These are phyloP conservation scores for Atrichornis clamosus DNA, from an alignment of 2,113 vertebrate species.

Conservation along the genomic window DNA sequence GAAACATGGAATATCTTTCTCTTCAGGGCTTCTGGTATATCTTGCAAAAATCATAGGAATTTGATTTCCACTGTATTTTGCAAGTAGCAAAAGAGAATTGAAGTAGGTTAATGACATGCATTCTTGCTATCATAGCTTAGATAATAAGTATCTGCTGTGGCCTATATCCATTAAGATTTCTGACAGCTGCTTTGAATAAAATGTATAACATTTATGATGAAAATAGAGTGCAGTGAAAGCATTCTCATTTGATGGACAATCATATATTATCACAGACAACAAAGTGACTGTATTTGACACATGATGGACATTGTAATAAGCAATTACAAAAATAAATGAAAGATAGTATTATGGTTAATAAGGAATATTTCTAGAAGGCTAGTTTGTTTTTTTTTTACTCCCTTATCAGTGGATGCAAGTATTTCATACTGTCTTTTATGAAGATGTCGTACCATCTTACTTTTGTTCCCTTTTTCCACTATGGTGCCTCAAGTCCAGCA, in stretches of 20 bases:
- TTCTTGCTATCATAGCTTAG: neutral
- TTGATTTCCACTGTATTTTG: neutral
- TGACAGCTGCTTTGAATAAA: constrained; percentile 12
- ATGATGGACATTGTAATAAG: neutral
- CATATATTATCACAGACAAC: neutral
- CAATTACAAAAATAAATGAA: neutral
- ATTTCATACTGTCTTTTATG: neutral
- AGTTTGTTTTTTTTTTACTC: neutral
- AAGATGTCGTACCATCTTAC: neutral
- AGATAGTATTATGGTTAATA: neutral
- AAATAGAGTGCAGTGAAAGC: neutral
- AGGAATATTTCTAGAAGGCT: neutral
- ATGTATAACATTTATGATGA: neutral
- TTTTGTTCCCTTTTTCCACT: neutral
- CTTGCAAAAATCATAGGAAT: neutral
- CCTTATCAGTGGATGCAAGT: neutral
- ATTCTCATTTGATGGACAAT: neutral
- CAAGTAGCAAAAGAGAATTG: neutral
- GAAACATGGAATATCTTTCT: neutral
- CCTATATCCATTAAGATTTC: neutral
- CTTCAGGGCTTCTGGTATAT: neutral
- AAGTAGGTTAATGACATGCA: constrained; percentile 12
- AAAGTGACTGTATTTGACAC: neutral
- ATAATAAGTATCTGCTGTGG: neutral
- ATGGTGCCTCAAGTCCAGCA: neutral